Evolutionary conservation across 1,140 invertebrate genomes (phyloP).

Genomic region (Artemia franciscana): DNA sequence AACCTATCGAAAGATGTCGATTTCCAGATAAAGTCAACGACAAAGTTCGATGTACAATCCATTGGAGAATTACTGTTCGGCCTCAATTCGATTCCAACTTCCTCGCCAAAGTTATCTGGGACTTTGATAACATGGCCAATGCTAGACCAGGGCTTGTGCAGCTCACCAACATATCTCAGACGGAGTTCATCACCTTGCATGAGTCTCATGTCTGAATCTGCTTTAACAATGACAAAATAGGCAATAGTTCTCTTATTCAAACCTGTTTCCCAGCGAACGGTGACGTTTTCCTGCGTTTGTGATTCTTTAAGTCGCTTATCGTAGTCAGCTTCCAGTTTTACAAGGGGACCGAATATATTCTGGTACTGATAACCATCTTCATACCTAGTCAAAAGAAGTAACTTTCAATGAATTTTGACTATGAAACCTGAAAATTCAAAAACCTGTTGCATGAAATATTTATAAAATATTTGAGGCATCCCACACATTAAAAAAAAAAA

Average conservation of each 20-base stretch:
- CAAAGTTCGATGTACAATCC: conserved; percentile 82
- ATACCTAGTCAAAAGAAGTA: conserved; percentile 31
- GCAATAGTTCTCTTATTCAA: conserved; percentile 95
- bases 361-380: conserved; percentile 98
- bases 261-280: conserved; percentile 93
- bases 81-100: conserved; percentile 91
- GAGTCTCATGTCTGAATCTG: conserved; percentile 93
- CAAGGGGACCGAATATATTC: conserved; percentile 90
- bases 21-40: conserved; percentile 99
- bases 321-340: conserved; percentile 94
- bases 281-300: conserved; percentile 93
- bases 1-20: conserved; percentile 93
- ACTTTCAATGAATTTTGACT: too few relatives aligned
- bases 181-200: conserved; percentile 97
- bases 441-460: too few relatives aligned
- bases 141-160: conserved; percentile 80
- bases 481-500: too few relatives aligned
- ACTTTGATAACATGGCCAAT: conserved; percentile 94
- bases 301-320: conserved; percentile 95
- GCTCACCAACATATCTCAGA: conserved; percentile 74
- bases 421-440: too few relatives aligned
- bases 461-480: too few relatives aligned
- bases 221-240: conserved; percentile 91
- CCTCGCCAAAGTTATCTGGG: conserved; percentile 94
- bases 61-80: conserved; percentile 65